Conservation (phyloP, 1,140 invertebrate species). For the Cardiocondyla obscurior region DNA sequence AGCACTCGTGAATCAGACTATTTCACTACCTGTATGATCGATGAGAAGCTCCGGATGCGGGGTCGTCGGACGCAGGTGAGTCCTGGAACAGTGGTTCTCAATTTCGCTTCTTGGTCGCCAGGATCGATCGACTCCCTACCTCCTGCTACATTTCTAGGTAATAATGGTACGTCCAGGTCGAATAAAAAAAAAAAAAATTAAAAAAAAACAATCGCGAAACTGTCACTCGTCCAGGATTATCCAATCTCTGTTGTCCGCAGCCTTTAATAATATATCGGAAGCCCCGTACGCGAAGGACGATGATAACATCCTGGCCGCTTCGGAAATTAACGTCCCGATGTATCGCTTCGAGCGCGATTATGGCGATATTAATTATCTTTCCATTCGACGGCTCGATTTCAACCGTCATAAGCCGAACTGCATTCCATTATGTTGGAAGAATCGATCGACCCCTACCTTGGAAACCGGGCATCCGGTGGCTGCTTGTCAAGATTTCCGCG, state of each 20-base stretch:
- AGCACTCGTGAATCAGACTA: not conserved
- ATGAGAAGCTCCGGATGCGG: constrained; percentile 67
- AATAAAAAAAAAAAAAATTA: no score
- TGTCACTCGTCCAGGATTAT: not conserved
- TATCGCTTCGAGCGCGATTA: not conserved
- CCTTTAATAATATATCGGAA: not conserved
- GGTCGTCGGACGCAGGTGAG: constrained; percentile 71
- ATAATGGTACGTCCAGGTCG: not conserved
- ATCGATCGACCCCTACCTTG: constrained; percentile 40
- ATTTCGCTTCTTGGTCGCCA: constrained; percentile 38
- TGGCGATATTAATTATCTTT: not conserved
- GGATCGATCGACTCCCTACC: constrained; percentile 63
- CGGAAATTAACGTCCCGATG: not conserved
- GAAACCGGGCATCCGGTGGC: not conserved
- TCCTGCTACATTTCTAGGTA: not conserved
- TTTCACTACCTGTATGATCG: constrained; percentile 55
- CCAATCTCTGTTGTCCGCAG: not conserved
- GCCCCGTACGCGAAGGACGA: not conserved
- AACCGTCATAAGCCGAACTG: not conserved
- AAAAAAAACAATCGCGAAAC: not conserved
- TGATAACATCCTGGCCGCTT: not conserved
- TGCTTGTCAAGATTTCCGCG: constrained; percentile 39
- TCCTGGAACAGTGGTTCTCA: constrained; percentile 68
- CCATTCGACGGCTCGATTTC: not conserved
- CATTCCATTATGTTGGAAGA: constrained; percentile 36